Conservation (phyloP, 2,113 vertebrate species). For the Ptilonorhynchus violaceus region DNA sequence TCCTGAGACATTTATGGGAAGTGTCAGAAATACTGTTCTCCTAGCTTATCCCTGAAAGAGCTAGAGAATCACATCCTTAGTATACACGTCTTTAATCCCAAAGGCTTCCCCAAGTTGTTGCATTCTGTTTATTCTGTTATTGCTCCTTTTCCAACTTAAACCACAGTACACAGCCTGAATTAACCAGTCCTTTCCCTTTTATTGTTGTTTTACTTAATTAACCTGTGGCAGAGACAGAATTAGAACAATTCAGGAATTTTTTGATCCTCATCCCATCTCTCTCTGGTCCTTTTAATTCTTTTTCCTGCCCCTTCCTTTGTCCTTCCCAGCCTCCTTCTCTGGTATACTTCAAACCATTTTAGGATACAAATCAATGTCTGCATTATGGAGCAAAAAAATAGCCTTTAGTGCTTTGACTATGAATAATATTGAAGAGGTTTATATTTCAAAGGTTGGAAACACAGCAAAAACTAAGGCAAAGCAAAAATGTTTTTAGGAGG, state of each 20-base stretch:
- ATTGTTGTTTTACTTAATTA: background rate
- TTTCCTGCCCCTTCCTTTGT: background rate
- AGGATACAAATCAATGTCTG: background rate
- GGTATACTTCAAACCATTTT: background rate
- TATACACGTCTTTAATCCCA: background rate
- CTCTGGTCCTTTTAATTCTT: background rate
- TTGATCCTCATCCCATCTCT: background rate
- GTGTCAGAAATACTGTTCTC: background rate
- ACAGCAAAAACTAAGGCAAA: background rate
- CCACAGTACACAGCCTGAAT: background rate
- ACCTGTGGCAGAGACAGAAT: background rate
- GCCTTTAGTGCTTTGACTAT: background rate
- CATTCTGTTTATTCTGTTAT: background rate
- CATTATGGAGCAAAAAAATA: background rate
- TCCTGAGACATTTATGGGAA: background rate
- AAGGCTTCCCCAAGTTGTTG: background rate
- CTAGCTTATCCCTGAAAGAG: background rate
- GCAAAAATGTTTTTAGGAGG: background rate
- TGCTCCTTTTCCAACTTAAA: background rate
- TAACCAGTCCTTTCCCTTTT: background rate
- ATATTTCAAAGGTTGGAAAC: background rate
- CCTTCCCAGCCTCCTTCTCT: background rate
- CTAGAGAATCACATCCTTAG: background rate
- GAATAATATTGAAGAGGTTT: background rate
- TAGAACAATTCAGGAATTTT: background rate